Base-by-base conservation (phyloP, 2,888 invertebrate genomes). In the Lutraria lutraria region DNA sequence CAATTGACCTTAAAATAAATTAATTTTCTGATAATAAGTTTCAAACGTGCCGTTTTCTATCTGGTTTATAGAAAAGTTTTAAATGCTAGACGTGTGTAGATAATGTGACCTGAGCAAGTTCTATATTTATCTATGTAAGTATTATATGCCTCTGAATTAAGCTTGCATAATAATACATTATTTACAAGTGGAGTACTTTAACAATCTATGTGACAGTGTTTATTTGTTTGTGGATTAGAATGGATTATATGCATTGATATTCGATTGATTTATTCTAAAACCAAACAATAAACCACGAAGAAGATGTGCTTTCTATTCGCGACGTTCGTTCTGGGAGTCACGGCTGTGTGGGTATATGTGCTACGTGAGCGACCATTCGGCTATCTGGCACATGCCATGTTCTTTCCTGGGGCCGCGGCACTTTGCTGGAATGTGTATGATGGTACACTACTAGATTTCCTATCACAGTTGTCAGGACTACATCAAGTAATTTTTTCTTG, bases 341-440 rank as follows among this genome's bases (percentile, higher is more conserved):
- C 93, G 8, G 76, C 91, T 53, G 43, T 91, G 63, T 93, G 93
- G 93, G 92, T 93, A 1, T 90, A 87, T 60, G 43, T 90, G 19
- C 87, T 91, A 15, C 80, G 90, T 43, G 60, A 85, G 15, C 56
- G 84, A 52, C 56, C 87, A 13, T 93, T 93, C 72, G 16, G 82
- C 52, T 87, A 83, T 29, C 60, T 93, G 83, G 92, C 93, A 8
- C 88, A 89, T 53, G 93, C 93, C n/a, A 93, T 93, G 93, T 93
- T 86, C 72, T 91, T 93, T 6, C 93, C 93, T 12, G 91, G 92
- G 0, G 63, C 82, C 6, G 31, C 90, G 13, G 87, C 92, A 6
- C 76, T 93, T 10, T 60, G 79, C 43, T 87, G 60, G 87, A 56
- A 81, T 19, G 52, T 52, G 10, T 53, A 43, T 8, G 85, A 89